Evolutionary conservation across 2,888 invertebrate genomes (phyloP), one percentile per base, ranked within the genome.

Genomic region (Lithophane socia): DNA sequence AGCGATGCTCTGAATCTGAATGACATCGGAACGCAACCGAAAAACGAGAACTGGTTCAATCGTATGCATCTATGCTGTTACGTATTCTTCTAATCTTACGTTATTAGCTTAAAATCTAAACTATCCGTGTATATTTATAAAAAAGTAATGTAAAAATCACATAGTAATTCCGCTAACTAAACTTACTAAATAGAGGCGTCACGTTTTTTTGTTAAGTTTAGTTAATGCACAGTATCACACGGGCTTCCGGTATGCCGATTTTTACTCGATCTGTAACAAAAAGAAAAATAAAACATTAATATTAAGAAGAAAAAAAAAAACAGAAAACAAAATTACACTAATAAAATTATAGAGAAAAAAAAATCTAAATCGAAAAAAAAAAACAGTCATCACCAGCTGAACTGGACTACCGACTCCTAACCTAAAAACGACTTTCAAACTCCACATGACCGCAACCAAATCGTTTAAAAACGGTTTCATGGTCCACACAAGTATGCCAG

Each of bases 141-240:
- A 90, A 92, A 92, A 90, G 89, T 93, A 92, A 91, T 87, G 90
- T 95, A 94, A 92, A 93, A 94, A 96, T 96, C 96, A 96, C 96
- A 96, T 92, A 94, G 92, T 94, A 94, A 94, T 94, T 96, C 95
- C 91, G 93, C 96, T 96, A 96, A 92, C 94, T 96, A 95, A 91
- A 90, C 93, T 92, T 93, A 93, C 86, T 83, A 79, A 71, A 86
- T 91, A 91, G 90, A 91, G 91, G 91, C 91, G 90, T 91, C 93
- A 93, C 92, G 90, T 90, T 83, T 84, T 74, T 84, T 90, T 84
- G 77, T 87, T 88, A 87, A 86, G 89, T 89, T 91, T 90, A 91
- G 90, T 92, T 94, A 94, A 94, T 95, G 92, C 94, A 94, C 94
- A 90, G 91, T 90, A 95, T 95, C 95, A 96, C 95, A 94, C 94